Conservation (phyloP, 1,140 invertebrate genomes). For the Euwallacea similis region DNA sequence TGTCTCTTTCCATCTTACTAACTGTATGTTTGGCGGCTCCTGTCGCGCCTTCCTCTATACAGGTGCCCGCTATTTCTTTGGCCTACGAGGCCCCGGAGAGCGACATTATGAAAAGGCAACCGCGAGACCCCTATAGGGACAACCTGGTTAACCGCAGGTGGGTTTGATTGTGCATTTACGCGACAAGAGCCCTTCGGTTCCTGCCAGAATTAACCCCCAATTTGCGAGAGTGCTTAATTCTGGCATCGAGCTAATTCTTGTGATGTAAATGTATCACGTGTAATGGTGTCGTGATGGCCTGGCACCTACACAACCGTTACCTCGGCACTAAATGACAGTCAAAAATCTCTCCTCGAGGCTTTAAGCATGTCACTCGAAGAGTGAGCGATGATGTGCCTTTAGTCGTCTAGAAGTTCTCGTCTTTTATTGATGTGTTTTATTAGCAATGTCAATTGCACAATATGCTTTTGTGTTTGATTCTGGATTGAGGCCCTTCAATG, state of each 20-base stretch:
- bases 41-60: conserved; percentile 52
- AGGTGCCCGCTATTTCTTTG: conserved; percentile 95
- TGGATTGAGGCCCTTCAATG: too few species aligned
- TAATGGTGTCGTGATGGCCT: conserved; percentile 46
- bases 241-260: conserved; percentile 12
- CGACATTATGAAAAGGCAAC: conserved; percentile 96
- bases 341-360: too few species aligned
- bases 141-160: conserved; percentile 94
- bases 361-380: too few species aligned
- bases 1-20: conserved; percentile 54
- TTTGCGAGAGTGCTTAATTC: too few species aligned
- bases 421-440: too few species aligned
- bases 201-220: conserved; percentile 25
- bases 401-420: too few species aligned
- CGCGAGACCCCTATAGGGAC: conserved; percentile 90
- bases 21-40: conserved; percentile 54
- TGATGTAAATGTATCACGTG: conserved; percentile 41
- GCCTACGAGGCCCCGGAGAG: conserved; percentile 95
- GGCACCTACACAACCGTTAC: conserved; percentile 47
- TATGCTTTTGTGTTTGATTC: too few species aligned
- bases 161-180: conserved; percentile 43
- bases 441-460: too few species aligned
- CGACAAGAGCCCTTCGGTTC: conserved; percentile 9
- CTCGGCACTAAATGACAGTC: conserved; percentile 41
- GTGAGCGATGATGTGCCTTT: too few species aligned